A percentile compares a stretch with the other conserved stretches of the same genome.
Evolutionary conservation across 2,888 invertebrate species (phyloP).

Genomic region (Galerucella pusilla): DNA sequence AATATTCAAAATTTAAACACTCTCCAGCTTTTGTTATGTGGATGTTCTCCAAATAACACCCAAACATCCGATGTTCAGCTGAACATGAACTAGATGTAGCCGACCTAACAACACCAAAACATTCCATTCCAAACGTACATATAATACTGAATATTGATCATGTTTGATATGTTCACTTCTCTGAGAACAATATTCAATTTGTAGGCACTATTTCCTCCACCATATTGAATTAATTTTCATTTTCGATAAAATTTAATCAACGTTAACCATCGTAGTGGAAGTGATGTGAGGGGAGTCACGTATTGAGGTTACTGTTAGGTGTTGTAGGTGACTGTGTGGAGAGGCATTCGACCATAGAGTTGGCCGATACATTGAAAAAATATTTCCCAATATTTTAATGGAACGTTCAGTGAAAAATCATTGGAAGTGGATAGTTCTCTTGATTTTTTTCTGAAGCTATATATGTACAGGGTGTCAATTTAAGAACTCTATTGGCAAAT

Average conservation of each 20-base stretch:
- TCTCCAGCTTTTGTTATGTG: background rate
- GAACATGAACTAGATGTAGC: background rate
- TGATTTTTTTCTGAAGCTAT: no score
- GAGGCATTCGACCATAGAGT: background rate
- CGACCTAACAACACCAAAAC: background rate
- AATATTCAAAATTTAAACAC: no score
- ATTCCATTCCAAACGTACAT: background rate
- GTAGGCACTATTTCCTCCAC: background rate
- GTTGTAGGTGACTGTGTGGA: background rate
- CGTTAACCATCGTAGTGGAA: background rate
- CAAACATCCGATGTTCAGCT: background rate
- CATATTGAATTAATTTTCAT: constrained; percentile 22
- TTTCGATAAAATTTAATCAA: constrained; percentile 19
- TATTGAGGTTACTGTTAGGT: background rate
- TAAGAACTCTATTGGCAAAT: no score
- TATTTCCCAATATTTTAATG: background rate
- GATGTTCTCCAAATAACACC: background rate
- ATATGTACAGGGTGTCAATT: no score
- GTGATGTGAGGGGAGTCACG: background rate
- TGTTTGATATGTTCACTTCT: constrained; percentile 8
- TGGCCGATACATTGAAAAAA: background rate
- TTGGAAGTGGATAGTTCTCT: background rate
- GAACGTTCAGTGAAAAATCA: background rate
- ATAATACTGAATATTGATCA: background rate
- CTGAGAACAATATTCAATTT: constrained; percentile 21